A percentile compares a stretch with the other conserved stretches of the same genome.
phyloP scores from a whole-genome alignment of 2,797 vertebrate genomes.

The Lemur catta region DNA sequence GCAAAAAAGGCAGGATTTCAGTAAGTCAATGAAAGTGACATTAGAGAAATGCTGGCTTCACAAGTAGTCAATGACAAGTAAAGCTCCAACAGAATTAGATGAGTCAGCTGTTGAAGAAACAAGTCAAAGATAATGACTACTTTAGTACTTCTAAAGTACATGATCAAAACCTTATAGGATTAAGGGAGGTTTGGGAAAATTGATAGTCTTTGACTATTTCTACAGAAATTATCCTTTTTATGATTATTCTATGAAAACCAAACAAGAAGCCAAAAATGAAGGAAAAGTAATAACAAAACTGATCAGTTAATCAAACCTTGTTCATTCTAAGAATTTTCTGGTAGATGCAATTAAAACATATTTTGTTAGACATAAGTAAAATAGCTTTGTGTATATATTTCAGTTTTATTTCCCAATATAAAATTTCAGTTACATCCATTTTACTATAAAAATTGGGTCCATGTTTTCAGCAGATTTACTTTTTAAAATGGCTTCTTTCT shows the following conservation, averaged over 20 bases:
- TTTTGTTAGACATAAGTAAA: background rate
- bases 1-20: background rate
- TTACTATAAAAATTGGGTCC: background rate
- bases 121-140: background rate
- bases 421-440: background rate
- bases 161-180: background rate
- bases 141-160: background rate
- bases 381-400: background rate
- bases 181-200: background rate
- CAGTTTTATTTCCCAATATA: background rate
- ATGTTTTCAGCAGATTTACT: background rate
- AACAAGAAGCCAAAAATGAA: background rate
- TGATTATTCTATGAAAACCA: background rate
- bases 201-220: background rate
- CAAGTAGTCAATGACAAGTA: background rate
- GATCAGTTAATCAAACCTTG: background rate
- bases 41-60: background rate
- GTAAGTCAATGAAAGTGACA: background rate
- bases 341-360: background rate
- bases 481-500: background rate
- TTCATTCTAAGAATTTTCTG: background rate
- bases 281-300: background rate
- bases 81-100: background rate
- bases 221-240: background rate
- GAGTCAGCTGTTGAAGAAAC: background rate